These are phyloP conservation scores for Syngnathus floridae DNA, from an alignment of 2,113 vertebrate species.

Conservation along the genomic window DNA sequence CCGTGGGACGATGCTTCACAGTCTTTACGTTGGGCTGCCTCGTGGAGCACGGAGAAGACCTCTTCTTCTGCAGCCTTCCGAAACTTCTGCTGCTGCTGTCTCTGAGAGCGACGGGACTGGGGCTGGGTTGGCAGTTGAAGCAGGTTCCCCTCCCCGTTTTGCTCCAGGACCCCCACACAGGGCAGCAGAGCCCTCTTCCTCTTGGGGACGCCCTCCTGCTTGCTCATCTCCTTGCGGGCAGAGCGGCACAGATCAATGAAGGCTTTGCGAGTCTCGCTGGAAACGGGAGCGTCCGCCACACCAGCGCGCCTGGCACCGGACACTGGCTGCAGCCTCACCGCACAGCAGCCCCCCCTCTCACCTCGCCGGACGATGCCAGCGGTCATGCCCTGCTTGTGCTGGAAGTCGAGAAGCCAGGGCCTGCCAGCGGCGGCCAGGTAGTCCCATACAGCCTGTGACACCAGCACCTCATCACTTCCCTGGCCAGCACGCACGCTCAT, in stretches of 20 bases:
- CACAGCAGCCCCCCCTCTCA: slow-evolving; percentile 89
- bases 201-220: slow-evolving; percentile 76
- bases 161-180: slow-evolving; percentile 65
- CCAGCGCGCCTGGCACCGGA: slow-evolving; percentile 68
- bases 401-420: slow-evolving; percentile 84
- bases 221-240: slow-evolving; percentile 81
- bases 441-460: slow-evolving; percentile 89
- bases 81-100: slow-evolving; percentile 69
- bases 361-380: slow-evolving; percentile 82
- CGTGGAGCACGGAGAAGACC: slow-evolving; percentile 56
- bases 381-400: slow-evolving; percentile 82
- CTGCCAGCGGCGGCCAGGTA: slow-evolving; percentile 83
- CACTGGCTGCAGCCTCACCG: slow-evolving; percentile 79
- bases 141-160: slow-evolving; percentile 62
- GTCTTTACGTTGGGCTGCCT: slow-evolving; percentile 56
- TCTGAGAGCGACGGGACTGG: slow-evolving; percentile 70
- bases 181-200: slow-evolving; percentile 77
- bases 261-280: slow-evolving; percentile 75
- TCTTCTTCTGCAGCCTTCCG: slow-evolving; percentile 70
- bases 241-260: slow-evolving; percentile 81
- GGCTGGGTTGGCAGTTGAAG: slow-evolving; percentile 65
- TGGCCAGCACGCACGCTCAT: slow-evolving; percentile 79
- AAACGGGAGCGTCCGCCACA: slow-evolving; percentile 72
- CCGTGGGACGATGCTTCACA: slow-evolving; percentile 38
- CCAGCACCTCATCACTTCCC: slow-evolving; percentile 85